phyloP scores from a whole-genome alignment of 2,797 vertebrate genomes.

The Cuculus canorus region DNA sequence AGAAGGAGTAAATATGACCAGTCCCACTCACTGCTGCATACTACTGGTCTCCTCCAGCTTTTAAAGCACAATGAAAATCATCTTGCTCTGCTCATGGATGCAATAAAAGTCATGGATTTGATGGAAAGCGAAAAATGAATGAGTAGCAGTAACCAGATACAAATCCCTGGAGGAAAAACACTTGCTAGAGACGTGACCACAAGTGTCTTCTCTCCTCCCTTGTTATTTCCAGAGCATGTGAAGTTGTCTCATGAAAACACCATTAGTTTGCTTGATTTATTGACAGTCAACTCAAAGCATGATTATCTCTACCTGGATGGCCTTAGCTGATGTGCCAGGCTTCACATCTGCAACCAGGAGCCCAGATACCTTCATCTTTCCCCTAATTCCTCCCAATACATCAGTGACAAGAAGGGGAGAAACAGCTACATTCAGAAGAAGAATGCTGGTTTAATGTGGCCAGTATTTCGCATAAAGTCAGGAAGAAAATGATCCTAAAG shows the following conservation, averaged over 20 bases:
- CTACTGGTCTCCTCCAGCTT: neutral
- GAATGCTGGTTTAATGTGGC: neutral
- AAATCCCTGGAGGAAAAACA: neutral
- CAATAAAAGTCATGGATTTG: neutral
- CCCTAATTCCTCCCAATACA: neutral
- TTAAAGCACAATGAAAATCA: neutral
- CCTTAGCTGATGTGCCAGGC: neutral
- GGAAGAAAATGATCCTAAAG: neutral
- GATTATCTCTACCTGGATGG: slow-evolving; percentile 38
- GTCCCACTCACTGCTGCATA: neutral
- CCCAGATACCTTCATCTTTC: slow-evolving; percentile 1
- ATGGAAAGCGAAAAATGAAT: neutral
- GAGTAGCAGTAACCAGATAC: neutral
- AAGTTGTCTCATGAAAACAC: slow-evolving; percentile 38
- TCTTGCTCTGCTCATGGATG: neutral
- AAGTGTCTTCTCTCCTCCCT: neutral
- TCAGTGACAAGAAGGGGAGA: neutral
- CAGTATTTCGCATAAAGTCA: neutral
- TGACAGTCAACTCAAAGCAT: neutral
- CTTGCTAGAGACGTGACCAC: neutral
- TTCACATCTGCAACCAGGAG: slow-evolving; percentile 29
- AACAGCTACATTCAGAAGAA: neutral
- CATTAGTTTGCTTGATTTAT: neutral
- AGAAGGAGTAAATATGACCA: neutral
- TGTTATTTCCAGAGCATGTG: slow-evolving; percentile 6